Evolutionary conservation across 2,113 vertebrate species (phyloP).

Genomic region (Podarcis raffonei): DNA sequence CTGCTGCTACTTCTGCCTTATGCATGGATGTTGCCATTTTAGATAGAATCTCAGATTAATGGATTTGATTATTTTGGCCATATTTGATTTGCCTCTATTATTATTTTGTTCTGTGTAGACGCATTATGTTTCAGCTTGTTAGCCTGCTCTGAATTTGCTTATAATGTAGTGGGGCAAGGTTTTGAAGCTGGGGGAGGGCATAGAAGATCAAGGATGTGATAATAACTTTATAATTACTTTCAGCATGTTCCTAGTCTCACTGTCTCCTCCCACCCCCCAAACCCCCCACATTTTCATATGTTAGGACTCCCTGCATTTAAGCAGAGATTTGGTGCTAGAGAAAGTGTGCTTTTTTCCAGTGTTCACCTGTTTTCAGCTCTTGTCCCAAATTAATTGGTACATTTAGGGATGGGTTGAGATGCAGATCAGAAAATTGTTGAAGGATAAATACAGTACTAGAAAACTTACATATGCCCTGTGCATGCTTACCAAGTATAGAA

Average conservation of each 20-base stretch:
- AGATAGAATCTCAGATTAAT: no score
- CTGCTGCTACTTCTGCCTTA: no score
- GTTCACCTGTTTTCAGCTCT: not conserved
- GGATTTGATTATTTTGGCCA: no score
- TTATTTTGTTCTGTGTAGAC: no score
- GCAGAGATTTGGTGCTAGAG: not conserved
- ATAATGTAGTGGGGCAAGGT: not conserved
- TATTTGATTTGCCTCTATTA: no score
- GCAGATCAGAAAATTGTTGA: not conserved
- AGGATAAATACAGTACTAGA: not conserved
- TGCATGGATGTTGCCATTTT: no score
- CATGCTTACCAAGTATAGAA: not conserved
- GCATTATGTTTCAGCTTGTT: no score
- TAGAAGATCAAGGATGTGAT: not conserved
- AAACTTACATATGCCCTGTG: not conserved
- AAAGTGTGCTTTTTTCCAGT: no score
- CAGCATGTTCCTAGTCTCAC: not conserved
- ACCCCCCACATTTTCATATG: not conserved
- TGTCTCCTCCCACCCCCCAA: not conserved
- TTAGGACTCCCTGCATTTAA: not conserved
- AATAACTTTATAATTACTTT: no score
- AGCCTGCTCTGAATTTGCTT: no score
- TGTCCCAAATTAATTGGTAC: not conserved
- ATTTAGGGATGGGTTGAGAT: not conserved
- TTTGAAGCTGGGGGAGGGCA: not conserved